phyloP scores from a whole-genome alignment of 1,140 invertebrate genomes.

The Cydia strobilella region DNA sequence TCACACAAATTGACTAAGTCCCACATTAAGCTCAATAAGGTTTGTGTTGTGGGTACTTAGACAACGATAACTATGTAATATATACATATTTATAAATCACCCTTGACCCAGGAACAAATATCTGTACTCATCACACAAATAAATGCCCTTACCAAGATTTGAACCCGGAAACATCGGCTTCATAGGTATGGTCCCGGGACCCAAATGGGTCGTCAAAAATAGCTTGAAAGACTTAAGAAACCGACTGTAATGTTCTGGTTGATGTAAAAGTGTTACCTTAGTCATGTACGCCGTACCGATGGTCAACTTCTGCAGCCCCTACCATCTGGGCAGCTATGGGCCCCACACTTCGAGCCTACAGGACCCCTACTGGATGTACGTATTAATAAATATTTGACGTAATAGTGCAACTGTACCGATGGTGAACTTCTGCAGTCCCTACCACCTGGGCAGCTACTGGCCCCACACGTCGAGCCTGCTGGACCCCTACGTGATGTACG shows the following conservation, averaged over 20 bases:
- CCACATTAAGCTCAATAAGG: too few species aligned
- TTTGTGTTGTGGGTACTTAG: too few species aligned
- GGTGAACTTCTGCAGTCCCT: slow-evolving; percentile 62
- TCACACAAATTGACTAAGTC: too few species aligned
- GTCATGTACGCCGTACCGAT: slow-evolving; percentile 68
- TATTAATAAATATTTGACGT: slow-evolving; percentile 36
- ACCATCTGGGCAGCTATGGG: slow-evolving; percentile 53
- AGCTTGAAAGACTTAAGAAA: too few species aligned
- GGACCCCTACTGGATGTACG: slow-evolving; percentile 70
- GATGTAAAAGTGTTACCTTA: background rate
- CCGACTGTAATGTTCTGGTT: background rate
- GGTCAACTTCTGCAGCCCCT: slow-evolving; percentile 62
- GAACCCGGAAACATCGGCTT: too few species aligned
- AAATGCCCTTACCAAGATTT: too few species aligned
- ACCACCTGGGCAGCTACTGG: slow-evolving; percentile 53
- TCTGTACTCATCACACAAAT: too few species aligned
- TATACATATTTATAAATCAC: too few species aligned
- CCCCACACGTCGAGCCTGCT: slow-evolving; percentile 43
- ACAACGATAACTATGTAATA: too few species aligned
- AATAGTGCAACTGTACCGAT: slow-evolving; percentile 51
- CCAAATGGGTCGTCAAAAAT: too few species aligned
- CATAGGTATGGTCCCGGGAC: too few species aligned
- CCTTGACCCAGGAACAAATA: too few species aligned
- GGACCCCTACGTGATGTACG: slow-evolving; percentile 72
- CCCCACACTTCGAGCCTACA: slow-evolving; percentile 43